phyloP scores from a whole-genome alignment of 2,797 vertebrate species.

The Novumbra hubbsi region DNA sequence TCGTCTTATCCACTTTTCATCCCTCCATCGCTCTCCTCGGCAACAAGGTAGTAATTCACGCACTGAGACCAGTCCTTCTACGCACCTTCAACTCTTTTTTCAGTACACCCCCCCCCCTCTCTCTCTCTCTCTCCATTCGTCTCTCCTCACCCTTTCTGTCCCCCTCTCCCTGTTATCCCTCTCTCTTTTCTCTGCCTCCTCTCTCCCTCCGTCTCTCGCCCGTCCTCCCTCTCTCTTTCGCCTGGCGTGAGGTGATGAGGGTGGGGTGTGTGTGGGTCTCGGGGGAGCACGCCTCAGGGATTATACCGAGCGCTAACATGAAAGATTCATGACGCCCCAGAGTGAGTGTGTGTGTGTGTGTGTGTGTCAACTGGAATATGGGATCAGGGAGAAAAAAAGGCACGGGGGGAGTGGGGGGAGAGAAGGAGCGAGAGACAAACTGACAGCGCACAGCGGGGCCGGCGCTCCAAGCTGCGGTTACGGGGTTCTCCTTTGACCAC shows the following conservation, averaged over 20 bases:
- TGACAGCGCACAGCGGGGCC: conserved; percentile 59
- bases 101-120: conserved; percentile 31
- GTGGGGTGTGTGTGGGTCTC: conserved; percentile 58
- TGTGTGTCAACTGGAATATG: conserved; percentile 64
- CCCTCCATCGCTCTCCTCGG: conserved; percentile 40
- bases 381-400: conserved; percentile 45
- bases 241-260: conserved; percentile 70
- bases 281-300: conserved; percentile 79
- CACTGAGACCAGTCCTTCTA: conserved; percentile 42
- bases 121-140: conserved; percentile 13
- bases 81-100: conserved; percentile 67
- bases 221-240: conserved; percentile 28
- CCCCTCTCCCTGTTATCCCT: neutral
- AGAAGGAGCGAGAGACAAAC: conserved; percentile 65
- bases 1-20: conserved; percentile 52
- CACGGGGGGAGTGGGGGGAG: conserved; percentile 32
- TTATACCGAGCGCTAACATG: conserved; percentile 76
- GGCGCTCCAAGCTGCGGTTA: conserved; percentile 59
- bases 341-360: conserved; percentile 18
- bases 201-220: conserved; percentile 37
- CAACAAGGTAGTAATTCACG: conserved; percentile 54
- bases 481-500: conserved; percentile 39
- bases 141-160: neutral
- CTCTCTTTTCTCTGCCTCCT: conserved; percentile 26
- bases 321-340: conserved; percentile 79